These are phyloP conservation scores for Synanceia verrucosa DNA, from an alignment of 2,797 vertebrate genomes.

Conservation along the genomic window DNA sequence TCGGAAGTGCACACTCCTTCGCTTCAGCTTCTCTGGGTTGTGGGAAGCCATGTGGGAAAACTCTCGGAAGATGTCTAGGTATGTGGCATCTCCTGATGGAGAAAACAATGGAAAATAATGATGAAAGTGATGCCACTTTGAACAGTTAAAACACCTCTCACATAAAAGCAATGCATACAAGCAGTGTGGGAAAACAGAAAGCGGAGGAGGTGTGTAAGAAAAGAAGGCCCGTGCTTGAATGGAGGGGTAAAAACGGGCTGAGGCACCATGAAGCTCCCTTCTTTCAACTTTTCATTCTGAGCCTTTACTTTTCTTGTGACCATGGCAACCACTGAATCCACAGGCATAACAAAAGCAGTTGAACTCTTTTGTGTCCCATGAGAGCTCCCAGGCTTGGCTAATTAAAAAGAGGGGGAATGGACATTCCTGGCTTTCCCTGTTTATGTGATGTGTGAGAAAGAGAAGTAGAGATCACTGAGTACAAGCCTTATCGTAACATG, in stretches of 20 bases:
- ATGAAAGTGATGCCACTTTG: constrained; percentile 6
- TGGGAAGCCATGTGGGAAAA: constrained; percentile 94
- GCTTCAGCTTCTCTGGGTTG: constrained; percentile 91
- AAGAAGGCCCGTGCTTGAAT: constrained; percentile 28
- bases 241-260: constrained; percentile 17
- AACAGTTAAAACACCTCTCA: constrained; percentile 40
- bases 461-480: constrained; percentile 17
- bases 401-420: constrained; percentile 64
- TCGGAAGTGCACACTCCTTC: constrained; percentile 86
- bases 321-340: constrained; percentile 70
- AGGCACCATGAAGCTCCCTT: constrained; percentile 56
- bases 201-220: constrained; percentile 11
- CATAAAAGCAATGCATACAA: constrained; percentile 6
- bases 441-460: constrained; percentile 19
- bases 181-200: constrained; percentile 9
- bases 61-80: constrained; percentile 91
- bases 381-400: constrained; percentile 61
- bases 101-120: not conserved
- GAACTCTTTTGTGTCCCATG: constrained; percentile 64
- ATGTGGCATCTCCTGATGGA: constrained; percentile 88
- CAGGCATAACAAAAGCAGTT: constrained; percentile 66
- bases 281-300: constrained; percentile 61
- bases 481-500: not conserved
- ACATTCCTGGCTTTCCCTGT: constrained; percentile 56
- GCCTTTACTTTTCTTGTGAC: constrained; percentile 56